A percentile compares a stretch with the other conserved stretches of the same genome.
Evolutionary conservation across 2,797 vertebrate genomes (phyloP).

Genomic region (Leptatherina wallacei): DNA sequence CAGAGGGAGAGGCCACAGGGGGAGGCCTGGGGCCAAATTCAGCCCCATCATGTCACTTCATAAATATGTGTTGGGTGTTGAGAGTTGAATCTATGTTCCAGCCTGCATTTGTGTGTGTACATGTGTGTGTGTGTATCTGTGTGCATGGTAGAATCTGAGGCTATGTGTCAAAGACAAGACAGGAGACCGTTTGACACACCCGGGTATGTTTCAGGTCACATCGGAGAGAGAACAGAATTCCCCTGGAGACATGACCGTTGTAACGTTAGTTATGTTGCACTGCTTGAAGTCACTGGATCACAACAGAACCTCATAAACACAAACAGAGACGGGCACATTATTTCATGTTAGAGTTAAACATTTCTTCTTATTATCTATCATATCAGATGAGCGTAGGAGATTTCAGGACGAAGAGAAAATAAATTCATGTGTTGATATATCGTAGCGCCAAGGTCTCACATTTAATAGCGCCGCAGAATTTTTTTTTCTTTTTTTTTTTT

Average conservation of each 20-base stretch:
- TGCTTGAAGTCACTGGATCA: conserved; percentile 33
- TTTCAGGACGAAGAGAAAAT: background rate
- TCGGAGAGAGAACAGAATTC: conserved; percentile 61
- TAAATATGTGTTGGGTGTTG: conserved; percentile 69
- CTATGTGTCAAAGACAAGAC: conserved; percentile 29
- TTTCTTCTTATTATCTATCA: background rate
- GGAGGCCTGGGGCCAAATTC: conserved; percentile 65
- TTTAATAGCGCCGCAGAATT: background rate
- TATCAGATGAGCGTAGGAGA: background rate
- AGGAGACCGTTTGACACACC: conserved; percentile 66
- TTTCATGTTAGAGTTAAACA: background rate
- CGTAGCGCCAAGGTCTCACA: background rate
- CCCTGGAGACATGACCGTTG: conserved; percentile 67
- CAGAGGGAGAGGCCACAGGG: conserved; percentile 56
- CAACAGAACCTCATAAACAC: conserved; percentile 29
- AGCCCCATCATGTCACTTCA: conserved; percentile 62
- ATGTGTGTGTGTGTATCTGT: conserved; percentile 7
- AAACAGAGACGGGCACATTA: background rate
- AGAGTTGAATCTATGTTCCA: conserved; percentile 51
- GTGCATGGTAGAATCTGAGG: conserved; percentile 29
- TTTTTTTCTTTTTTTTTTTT: background rate
- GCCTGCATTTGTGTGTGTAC: conserved; percentile 25
- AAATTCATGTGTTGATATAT: background rate
- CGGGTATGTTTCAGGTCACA: conserved; percentile 48
- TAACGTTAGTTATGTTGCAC: conserved; percentile 46